Evolutionary conservation across 2,113 vertebrate species (phyloP), one percentile per base, ranked within the genome.

Genomic region (Nestor notabilis): DNA sequence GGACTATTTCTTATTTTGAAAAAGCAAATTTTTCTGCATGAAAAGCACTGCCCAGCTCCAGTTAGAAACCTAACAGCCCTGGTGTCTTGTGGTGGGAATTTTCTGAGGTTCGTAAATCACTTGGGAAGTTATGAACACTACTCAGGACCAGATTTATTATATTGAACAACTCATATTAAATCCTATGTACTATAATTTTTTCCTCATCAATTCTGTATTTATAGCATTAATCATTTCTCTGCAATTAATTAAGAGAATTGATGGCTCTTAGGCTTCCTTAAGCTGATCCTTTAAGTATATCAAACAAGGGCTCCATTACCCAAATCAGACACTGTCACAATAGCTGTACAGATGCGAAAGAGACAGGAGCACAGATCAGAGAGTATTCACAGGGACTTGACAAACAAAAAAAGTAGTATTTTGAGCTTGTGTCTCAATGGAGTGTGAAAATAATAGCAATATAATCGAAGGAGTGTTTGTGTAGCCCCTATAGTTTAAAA

Each of bases 401-500:
- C 81, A 94, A 95, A 93, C 83, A n/a, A 94, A 94, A 96, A 89
- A 97, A 92, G 83, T 86, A 76, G 81, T 31, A 63, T 87, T 90
- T 95, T 81, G 91, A 81, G 97, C 90, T 89, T 31, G 75, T 77
- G 88, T 94, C 69, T 96, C 95, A 65, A 69, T 46, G 78, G 97
- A 95, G 81, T 43, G 58, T 63, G 72, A 66, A 89, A 96, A 97
- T 97, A 97, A 97, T 58, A 89, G 72, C 6, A 5, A 87, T 41
- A 61, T 91, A 95, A 95, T 95, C 14, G 11, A 83, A 66, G 56
- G 83, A 91, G 87, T 69, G 55, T 90, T 97, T 96, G 95, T 91
- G 93, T 89, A 87, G 95, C 86, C 86, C 96, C 96, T 91, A 84
- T 17, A 90, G 64, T 97, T 93, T 95, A 95, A 95, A 95, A 97